Percentiles rank a stretch among this genome's conserved stretches.
phyloP scores from a whole-genome alignment of 2,113 vertebrate species.

The Promerops cafer region DNA sequence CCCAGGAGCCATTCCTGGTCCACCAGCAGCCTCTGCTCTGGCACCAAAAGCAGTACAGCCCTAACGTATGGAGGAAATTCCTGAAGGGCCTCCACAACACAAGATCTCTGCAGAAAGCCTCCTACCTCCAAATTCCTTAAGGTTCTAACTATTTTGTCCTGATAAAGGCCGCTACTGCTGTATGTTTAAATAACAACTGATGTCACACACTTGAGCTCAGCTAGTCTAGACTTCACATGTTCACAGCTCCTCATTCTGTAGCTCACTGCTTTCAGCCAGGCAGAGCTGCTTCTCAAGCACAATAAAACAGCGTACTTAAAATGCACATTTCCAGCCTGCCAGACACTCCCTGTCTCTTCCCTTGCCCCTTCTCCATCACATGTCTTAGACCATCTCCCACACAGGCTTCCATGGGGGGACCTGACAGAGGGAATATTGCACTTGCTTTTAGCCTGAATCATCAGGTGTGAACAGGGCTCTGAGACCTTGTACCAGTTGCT shows the following conservation, averaged over 20 bases:
- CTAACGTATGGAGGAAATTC: neutral
- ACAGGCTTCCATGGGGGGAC: neutral
- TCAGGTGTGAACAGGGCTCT: neutral
- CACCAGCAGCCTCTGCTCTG: neutral
- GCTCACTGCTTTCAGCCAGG: neutral
- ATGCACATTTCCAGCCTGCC: neutral
- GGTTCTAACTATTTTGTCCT: neutral
- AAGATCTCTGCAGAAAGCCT: neutral
- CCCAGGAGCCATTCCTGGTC: neutral
- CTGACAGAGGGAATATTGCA: neutral
- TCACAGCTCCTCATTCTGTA: neutral
- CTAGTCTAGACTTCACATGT: neutral
- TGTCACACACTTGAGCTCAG: neutral
- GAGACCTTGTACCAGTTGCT: neutral
- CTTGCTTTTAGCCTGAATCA: neutral
- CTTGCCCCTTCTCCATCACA: neutral
- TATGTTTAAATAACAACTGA: neutral
- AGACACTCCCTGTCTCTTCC: neutral
- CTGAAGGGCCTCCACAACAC: neutral
- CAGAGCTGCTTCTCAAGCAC: neutral
- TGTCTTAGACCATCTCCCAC: neutral
- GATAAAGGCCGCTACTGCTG: neutral
- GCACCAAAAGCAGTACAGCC: neutral
- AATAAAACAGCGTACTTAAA: neutral
- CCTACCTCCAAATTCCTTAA: neutral